Percentiles rank a stretch among this genome's conserved stretches.
Conservation (phyloP, 2,113 vertebrate species). For the Triplophysa dalaica region DNA sequence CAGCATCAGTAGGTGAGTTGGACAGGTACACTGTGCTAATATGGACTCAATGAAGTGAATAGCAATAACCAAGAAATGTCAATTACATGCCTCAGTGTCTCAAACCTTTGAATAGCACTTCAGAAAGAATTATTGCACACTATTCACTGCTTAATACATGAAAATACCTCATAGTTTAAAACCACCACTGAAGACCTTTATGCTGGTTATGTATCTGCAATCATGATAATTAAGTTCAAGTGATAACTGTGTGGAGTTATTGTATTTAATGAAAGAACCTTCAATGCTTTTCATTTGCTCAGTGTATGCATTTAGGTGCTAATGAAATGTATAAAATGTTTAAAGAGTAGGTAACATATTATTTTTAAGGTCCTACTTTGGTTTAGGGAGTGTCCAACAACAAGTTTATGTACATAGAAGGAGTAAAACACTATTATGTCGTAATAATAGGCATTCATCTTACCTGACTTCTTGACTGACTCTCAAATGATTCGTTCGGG, state of each 20-base stretch:
- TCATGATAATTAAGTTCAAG: slow-evolving; percentile 14
- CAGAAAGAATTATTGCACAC: slow-evolving; percentile 8
- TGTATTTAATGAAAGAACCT: neutral
- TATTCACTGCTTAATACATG: slow-evolving; percentile 16
- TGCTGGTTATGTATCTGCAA: slow-evolving; percentile 22
- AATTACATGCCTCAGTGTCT: slow-evolving; percentile 32
- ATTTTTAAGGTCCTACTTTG: no score
- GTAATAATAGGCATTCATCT: no score
- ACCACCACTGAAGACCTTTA: slow-evolving; percentile 18
- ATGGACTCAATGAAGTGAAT: neutral
- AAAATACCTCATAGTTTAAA: neutral
- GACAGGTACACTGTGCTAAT: neutral
- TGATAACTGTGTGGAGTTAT: neutral
- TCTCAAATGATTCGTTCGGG: no score
- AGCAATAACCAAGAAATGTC: slow-evolving; percentile 28
- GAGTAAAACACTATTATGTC: no score
- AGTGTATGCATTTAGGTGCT: neutral
- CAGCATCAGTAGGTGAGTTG: neutral
- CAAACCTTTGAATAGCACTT: slow-evolving; percentile 32
- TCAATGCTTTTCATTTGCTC: slow-evolving; percentile 8
- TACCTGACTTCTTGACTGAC: no score
- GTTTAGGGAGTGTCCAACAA: no score
- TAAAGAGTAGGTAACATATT: no score
- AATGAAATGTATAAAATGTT: slow-evolving; percentile 12
- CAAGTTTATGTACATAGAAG: no score